Evolutionary conservation across 2,797 vertebrate genomes (phyloP).

Genomic region (Harpagifer antarcticus): DNA sequence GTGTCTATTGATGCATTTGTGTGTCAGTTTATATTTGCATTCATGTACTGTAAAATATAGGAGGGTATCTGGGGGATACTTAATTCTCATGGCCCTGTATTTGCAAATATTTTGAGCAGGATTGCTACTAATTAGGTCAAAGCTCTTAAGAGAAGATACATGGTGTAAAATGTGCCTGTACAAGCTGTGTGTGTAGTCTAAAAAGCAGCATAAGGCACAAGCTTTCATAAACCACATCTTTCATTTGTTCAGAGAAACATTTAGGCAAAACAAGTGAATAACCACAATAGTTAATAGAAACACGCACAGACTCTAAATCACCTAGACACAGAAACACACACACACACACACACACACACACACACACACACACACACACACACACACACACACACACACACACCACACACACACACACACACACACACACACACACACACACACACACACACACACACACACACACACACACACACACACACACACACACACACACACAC

Average conservation of each 20-base stretch:
- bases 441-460: conserved; percentile 4
- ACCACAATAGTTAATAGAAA: conserved; percentile 44
- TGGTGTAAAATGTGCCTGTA: conserved; percentile 5
- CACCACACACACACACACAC: conserved; percentile 23
- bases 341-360: conserved; percentile 1
- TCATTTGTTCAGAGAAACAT: conserved; percentile 55
- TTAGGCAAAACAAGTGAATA: conserved; percentile 34
- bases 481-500: background rate
- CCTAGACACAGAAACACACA: conserved; percentile 20
- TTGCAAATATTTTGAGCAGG: conserved; percentile 54
- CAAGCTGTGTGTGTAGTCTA: conserved; percentile 5
- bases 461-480: conserved; percentile 13
- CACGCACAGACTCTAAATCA: conserved; percentile 42
- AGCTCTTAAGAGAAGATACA: conserved; percentile 12
- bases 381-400: conserved; percentile 37
- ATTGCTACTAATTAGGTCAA: conserved; percentile 67
- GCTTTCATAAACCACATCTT: conserved; percentile 38
- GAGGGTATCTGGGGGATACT: conserved; percentile 21
- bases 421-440: conserved; percentile 40
- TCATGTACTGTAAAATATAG: conserved; percentile 7
- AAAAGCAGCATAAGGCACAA: conserved; percentile 6
- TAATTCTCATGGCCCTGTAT: conserved; percentile 33
- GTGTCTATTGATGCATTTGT: conserved; percentile 28
- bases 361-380: conserved; percentile 31
- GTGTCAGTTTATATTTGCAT: conserved; percentile 46